phyloP scores from a whole-genome alignment of 2,113 vertebrate species.

The Cervus canadensis region DNA sequence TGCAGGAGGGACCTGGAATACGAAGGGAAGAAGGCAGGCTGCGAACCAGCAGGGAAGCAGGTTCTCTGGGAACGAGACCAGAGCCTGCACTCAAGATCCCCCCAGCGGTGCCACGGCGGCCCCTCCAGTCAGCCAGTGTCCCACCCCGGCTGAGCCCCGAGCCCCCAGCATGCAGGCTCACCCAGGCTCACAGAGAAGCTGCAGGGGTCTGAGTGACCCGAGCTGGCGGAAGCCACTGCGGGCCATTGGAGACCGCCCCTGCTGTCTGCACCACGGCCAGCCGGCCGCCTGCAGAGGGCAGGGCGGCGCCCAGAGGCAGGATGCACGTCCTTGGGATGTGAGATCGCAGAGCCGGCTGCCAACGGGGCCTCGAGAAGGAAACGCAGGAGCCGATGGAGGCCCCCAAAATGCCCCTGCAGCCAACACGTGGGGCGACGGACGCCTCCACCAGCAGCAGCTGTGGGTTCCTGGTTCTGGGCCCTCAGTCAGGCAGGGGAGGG shows the following conservation, averaged over 20 bases:
- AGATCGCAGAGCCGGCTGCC: neutral
- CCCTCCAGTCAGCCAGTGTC: rapidly evolving
- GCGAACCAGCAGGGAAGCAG: rapidly evolving
- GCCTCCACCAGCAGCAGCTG: neutral
- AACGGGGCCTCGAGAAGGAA: rapidly evolving
- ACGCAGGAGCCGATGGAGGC: rapidly evolving
- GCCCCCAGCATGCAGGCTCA: neutral
- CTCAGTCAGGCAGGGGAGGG: neutral
- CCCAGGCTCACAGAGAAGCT: neutral
- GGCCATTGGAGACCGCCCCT: neutral
- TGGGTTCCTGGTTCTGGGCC: neutral
- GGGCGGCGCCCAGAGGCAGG: rapidly evolving
- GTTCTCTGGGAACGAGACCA: neutral
- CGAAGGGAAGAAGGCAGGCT: rapidly evolving
- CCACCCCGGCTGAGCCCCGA: rapidly evolving
- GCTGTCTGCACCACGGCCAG: rapidly evolving
- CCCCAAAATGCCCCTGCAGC: rapidly evolving
- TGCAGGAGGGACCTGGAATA: rapidly evolving
- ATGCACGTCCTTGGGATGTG: rapidly evolving
- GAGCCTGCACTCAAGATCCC: neutral
- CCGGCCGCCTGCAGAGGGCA: rapidly evolving
- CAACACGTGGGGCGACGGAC: rapidly evolving
- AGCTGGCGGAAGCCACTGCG: rapidly evolving
- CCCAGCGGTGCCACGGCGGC: rapidly evolving
- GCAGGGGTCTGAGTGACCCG: neutral